Evolutionary conservation across 2,888 invertebrate species (phyloP), one percentile per base, ranked within the genome.

Genomic region (Tanypteryx hageni): DNA sequence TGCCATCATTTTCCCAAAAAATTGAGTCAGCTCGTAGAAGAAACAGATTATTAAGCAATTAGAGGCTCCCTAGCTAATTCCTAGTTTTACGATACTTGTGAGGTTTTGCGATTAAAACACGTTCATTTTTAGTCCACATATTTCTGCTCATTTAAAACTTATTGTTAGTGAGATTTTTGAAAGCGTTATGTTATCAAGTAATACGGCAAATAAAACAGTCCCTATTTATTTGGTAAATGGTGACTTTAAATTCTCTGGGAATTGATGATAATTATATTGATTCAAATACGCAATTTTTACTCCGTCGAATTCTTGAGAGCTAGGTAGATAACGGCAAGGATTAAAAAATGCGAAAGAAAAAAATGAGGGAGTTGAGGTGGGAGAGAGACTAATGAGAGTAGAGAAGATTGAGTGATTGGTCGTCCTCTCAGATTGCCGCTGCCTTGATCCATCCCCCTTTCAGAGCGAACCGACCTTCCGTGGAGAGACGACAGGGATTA

Each of bases 351-450:
- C n/a, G 22, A 76, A 22, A 76, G 27, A 22, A 76, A 27, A 76
- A 27, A 76, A 44, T 44, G 1, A 44, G 44, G 44, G 44, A 44
- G 44, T 44, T 44, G 44, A 3, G 5, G 44, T 44, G 44, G n/a
- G 76, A 76, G 27, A 27, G 76, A 76, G 22, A 76, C 76, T 76
- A 76, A 76, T 76, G 22, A 76, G 76, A 7, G 76, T 76, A 27
- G 27, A 76, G 22, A 76, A 76, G 76, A 76, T 76, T 76, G 76
- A 76, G 27, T 76, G 76, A 76, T 76, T 76, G 76, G 76, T 76
- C 76, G 22, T 76, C 76, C 76, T 27, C 16, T 27, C 11, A 76
- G 76, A 76, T 76, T 76, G 76, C 76, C 68, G 18, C 68, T n/a
- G 13, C 64, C 44, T 44, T 44, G 44, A 44, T 44, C 44, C 44